Evolutionary conservation across 64 coral and sea anemone genomes (phyloP).

Genomic region (Porites australiensis): DNA sequence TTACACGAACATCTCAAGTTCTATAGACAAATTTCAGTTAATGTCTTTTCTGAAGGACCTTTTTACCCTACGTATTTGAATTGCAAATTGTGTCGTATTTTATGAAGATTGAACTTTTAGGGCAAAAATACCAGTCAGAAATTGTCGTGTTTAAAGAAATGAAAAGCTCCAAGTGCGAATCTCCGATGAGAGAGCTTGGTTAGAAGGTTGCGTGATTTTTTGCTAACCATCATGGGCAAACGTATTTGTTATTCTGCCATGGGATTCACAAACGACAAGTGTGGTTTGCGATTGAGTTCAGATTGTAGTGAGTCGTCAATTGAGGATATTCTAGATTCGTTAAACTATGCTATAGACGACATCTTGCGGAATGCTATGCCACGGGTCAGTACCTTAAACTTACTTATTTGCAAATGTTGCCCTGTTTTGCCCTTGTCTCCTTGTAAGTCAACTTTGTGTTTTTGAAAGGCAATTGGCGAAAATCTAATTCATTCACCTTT

Average conservation of each 20-base stretch:
- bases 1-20: background rate
- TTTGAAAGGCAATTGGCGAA: too few species aligned
- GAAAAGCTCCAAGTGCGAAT: background rate
- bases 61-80: background rate
- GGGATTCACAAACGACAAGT: background rate
- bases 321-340: slow-evolving; percentile 53
- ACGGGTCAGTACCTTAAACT: slow-evolving; percentile 34
- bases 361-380: slow-evolving; percentile 36
- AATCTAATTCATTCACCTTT: too few species aligned
- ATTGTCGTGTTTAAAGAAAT: background rate
- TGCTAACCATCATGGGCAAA: background rate
- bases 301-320: slow-evolving; percentile 44
- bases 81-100: slow-evolving; percentile 13
- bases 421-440: background rate
- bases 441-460: too few species aligned
- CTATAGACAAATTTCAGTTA: background rate
- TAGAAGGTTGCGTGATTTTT: background rate
- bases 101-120: background rate
- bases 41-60: background rate
- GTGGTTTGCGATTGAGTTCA: slow-evolving; percentile 29
- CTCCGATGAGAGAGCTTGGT: background rate
- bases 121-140: background rate
- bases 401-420: background rate
- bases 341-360: slow-evolving; percentile 55
- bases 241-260: background rate